These are phyloP conservation scores for Parnassius glacialis DNA, from an alignment of 2,888 invertebrate genomes.

Conservation along the genomic window DNA sequence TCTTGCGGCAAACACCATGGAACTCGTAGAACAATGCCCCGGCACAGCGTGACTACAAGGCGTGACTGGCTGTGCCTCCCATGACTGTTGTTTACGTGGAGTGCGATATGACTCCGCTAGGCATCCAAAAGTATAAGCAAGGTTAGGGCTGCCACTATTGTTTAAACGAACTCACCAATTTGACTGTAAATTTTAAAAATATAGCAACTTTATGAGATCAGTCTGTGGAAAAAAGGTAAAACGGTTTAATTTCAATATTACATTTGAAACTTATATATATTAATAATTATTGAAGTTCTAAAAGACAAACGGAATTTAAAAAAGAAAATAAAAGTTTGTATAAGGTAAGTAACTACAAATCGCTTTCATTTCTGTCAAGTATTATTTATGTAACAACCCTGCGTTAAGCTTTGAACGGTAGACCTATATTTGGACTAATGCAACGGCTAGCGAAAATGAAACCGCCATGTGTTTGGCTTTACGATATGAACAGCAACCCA, in stretches of 20 bases:
- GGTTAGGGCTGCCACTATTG: slow-evolving; percentile 3
- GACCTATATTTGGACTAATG: slow-evolving; percentile 18
- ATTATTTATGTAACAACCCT: slow-evolving; percentile 8
- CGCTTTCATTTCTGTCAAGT: neutral
- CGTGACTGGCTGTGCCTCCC: slow-evolving; percentile 64
- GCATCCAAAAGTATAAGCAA: slow-evolving; percentile 11
- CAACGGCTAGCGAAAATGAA: slow-evolving; percentile 19
- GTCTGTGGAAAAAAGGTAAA: too few species aligned
- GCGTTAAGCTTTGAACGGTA: slow-evolving; percentile 4
- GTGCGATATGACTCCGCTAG: slow-evolving; percentile 32
- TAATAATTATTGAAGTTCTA: neutral
- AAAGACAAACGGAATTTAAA: too few species aligned
- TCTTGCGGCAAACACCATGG: slow-evolving; percentile 32
- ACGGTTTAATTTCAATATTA: too few species aligned
- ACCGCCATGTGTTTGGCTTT: slow-evolving; percentile 17
- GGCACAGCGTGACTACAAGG: slow-evolving; percentile 60
- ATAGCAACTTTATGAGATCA: too few species aligned
- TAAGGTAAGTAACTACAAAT: too few species aligned
- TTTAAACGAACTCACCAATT: too few species aligned
- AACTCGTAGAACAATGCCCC: slow-evolving; percentile 54
- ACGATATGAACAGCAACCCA: slow-evolving; percentile 8
- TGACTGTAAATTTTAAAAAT: too few species aligned
- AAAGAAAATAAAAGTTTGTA: too few species aligned
- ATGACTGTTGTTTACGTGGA: slow-evolving; percentile 36
- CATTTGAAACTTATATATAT: neutral